These are phyloP conservation scores for Gobio occitaniae DNA, from an alignment of 2,797 vertebrate species.

Conservation along the genomic window DNA sequence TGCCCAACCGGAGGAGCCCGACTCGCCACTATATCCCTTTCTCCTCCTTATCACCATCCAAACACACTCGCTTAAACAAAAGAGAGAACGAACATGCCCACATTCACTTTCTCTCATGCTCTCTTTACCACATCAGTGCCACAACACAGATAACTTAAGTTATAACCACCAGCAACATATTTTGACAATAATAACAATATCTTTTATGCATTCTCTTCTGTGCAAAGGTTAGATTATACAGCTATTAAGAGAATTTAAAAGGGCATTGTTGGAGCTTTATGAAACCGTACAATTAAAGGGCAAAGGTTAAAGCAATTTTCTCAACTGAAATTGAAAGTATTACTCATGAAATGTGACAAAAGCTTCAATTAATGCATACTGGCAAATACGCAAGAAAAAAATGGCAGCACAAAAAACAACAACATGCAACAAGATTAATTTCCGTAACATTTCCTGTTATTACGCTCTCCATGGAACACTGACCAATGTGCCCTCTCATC, in stretches of 20 bases:
- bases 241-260: conserved; percentile 27
- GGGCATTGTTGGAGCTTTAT: background rate
- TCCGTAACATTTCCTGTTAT: conserved; percentile 19
- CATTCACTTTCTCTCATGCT: conserved; percentile 59
- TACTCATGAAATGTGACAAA: conserved; percentile 10
- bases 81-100: conserved; percentile 46
- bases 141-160: conserved; percentile 73
- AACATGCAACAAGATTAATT: conserved; percentile 22
- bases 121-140: conserved; percentile 71
- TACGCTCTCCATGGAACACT: conserved; percentile 15
- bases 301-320: conserved; percentile 32
- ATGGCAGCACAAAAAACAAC: background rate
- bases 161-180: conserved; percentile 75
- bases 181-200: conserved; percentile 70
- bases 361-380: conserved; percentile 4
- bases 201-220: conserved; percentile 8
- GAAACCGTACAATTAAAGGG: conserved; percentile 4
- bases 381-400: background rate
- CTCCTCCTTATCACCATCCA: conserved; percentile 60
- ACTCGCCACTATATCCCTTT: conserved; percentile 51
- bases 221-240: conserved; percentile 34
- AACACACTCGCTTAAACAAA: conserved; percentile 67
- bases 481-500: background rate
- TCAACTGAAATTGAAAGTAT: conserved; percentile 11
- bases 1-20: conserved; percentile 46